Conservation (phyloP, 23 tunicate species). For the Ascidia mentula region DNA sequence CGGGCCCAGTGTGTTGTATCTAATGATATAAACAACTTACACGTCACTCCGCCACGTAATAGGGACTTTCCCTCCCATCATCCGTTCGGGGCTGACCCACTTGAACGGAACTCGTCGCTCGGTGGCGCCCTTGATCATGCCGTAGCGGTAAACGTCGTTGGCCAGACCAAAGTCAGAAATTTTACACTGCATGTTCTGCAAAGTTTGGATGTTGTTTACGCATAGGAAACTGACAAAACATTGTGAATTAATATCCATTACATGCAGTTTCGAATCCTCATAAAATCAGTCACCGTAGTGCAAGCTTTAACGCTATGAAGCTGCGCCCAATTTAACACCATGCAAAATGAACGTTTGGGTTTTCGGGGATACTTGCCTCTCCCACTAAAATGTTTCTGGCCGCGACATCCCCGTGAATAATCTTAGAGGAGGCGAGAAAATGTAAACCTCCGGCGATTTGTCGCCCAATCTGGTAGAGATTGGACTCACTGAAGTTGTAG, state of each 20-base stretch:
- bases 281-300: too few species aligned
- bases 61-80: conserved; percentile 61
- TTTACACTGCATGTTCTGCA: conserved; percentile 41
- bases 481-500: conserved; percentile 38
- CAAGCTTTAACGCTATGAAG: too few species aligned
- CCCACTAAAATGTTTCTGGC: conserved; percentile 75
- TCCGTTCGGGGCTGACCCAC: conserved; percentile 91
- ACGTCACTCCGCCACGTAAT: conserved; percentile 82
- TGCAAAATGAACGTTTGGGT: too few species aligned
- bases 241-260: too few species aligned
- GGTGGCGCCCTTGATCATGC: conserved; percentile 64
- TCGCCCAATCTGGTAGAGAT: conserved; percentile 41
- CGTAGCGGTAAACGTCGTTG: conserved; percentile 83
- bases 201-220: too few species aligned
- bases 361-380: conserved; percentile 52
- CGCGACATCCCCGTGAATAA: conserved; percentile 85
- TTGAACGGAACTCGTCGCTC: conserved; percentile 68
- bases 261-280: too few species aligned
- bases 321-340: too few species aligned
- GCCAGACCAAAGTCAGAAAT: conserved; percentile 86
- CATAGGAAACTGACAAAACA: too few species aligned
- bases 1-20: too few species aligned
- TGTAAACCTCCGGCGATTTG: conserved; percentile 72
- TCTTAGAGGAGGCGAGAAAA: conserved; percentile 23
- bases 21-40: too few species aligned